Conservation (phyloP, 2,888 invertebrate species). For the Phengaris arion region DNA sequence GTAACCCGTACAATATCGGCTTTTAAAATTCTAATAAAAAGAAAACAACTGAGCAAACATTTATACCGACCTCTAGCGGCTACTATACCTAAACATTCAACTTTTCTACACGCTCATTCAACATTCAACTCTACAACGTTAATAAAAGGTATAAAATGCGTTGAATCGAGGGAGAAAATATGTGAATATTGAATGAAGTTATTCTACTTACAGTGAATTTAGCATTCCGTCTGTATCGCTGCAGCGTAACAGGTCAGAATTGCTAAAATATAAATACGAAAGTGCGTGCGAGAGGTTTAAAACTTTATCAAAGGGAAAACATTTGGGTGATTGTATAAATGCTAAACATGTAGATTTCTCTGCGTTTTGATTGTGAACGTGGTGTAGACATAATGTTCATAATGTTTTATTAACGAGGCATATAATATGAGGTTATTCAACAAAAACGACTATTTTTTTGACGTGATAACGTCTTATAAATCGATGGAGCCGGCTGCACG, state of each 20-base stretch:
- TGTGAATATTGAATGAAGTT: conserved; percentile 45
- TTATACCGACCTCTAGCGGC: conserved; percentile 33
- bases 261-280: conserved; percentile 30
- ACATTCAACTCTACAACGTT: conserved; percentile 32
- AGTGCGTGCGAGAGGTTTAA: conserved; percentile 25
- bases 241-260: conserved; percentile 33
- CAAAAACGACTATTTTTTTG: no score
- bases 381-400: no score
- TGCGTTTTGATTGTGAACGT: no score
- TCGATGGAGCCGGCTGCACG: no score
- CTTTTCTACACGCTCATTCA: conserved; percentile 29
- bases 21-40: conserved; percentile 42
- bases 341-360: not conserved
- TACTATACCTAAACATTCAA: conserved; percentile 38
- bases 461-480: no score
- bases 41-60: conserved; percentile 34
- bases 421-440: no score
- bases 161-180: conserved; percentile 31
- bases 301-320: conserved; percentile 10
- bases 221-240: conserved; percentile 43
- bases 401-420: no score
- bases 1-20: conserved; percentile 35
- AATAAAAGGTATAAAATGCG: conserved; percentile 31
- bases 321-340: not conserved
- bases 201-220: conserved; percentile 42